phyloP scores from a whole-genome alignment of 1,140 invertebrate genomes.

The Papilio helenus region DNA sequence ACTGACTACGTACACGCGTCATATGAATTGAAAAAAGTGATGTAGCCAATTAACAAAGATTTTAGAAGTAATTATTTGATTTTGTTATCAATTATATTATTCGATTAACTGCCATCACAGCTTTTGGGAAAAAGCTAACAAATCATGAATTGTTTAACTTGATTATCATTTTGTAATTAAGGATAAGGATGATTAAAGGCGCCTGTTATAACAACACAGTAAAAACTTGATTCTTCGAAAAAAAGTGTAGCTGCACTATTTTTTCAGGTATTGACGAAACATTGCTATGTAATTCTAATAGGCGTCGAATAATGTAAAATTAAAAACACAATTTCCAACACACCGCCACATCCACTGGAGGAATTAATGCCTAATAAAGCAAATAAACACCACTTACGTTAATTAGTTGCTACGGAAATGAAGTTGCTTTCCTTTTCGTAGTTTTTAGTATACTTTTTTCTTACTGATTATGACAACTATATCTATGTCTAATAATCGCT shows the following conservation, averaged over 20 bases:
- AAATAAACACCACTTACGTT: no score
- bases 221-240: background rate
- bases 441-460: background rate
- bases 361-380: no score
- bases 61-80: no score
- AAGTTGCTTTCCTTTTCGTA: no score
- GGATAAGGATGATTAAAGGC: background rate
- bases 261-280: slow-evolving; percentile 3
- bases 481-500: background rate
- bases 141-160: background rate
- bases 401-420: no score
- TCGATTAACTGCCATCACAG: no score
- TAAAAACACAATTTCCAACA: background rate
- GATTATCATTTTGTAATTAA: background rate
- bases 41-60: no score
- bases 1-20: no score
- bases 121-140: no score
- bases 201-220: background rate
- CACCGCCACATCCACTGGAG: no score
- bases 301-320: background rate
- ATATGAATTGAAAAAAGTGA: no score
- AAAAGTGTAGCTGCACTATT: slow-evolving; percentile 18
- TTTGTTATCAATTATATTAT: no score
- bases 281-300: background rate
- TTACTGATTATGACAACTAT: background rate